Base-by-base conservation (phyloP, 2,113 vertebrate species). In the Pica pica region DNA sequence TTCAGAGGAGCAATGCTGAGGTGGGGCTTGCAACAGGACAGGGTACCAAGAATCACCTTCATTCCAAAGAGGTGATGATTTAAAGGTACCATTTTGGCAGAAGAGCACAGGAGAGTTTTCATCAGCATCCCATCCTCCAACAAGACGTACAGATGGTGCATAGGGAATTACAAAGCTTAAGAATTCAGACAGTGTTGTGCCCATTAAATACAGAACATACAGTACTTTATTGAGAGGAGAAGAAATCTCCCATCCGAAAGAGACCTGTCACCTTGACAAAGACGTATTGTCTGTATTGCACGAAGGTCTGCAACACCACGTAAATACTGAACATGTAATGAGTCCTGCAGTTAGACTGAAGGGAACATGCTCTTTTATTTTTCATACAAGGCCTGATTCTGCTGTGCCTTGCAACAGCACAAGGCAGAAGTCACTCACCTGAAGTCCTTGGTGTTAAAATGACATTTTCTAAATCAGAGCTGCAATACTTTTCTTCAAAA, bases 11-110 rank as follows among this genome's bases (percentile, higher is more conserved):
- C 7, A 79, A 26, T 77, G 55, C 11, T 87, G 70, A 69, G 63
- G n/a, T 20, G 21, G 90, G 31, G 18, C 10, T 87, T 85, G 42
- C 42, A 85, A 73, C 30, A 73, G 33, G 55, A 87, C 35, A 88
- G 41, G 89, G 46, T 46, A 89, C n/a, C 15, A 69, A 87, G 46
- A 83, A 85, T 69, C 13, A 1, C 50, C 59, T 84, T 64, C 41
- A 68, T 87, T 55, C 33, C 83, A 65, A 69, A 87, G 78, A 85
- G 26, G 59, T 47, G 70, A 57, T 82, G 61, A 94, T 94, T 95
- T 90, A 91, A 89, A 95, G 67, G 39, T 57, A 77, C 46, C n/a
- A 30, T 79, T 94, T 89, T 90, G 77, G 83, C 76, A 73, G 44
- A 41, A 13, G 9, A 95, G 53, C 74, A 0, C 74, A 77, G 33